Evolutionary conservation across 2,888 invertebrate genomes (phyloP), one percentile per base, ranked within the genome.

Genomic region (Erebia palarica): DNA sequence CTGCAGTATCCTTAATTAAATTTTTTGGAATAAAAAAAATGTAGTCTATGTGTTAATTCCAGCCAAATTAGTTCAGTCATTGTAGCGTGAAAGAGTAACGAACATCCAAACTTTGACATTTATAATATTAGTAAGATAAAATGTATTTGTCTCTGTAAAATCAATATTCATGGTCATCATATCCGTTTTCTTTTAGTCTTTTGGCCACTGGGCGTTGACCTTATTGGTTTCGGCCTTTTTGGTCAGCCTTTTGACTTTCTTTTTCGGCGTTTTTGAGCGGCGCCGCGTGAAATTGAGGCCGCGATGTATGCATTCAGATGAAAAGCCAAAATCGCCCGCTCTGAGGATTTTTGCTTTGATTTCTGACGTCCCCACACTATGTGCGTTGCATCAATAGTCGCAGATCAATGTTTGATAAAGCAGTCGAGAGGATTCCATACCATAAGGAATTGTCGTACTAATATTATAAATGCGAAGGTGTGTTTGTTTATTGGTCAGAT

Each of bases 271-370:
- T 80, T 81, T 78, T 77, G 78, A 76, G 72, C 76, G 78, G 75
- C 75, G 72, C 75, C 75, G 77, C 79, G 80, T 80, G 79, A 79
- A 81, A 80, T 80, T 77, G 77, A 77, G 75, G 78, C 77, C 75
- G 71, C 68, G 74, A 67, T 72, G 73, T 76, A 75, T 76, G 77
- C 75, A 75, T 74, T 73, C 77, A 77, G 75, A 77, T 75, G 74
- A 75, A 76, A 73, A 21, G 63, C 63, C 63, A 21, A 49, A 63
- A 63, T 63, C 74, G 67, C 64, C 68, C 16, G 67, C 53, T 57
- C 47, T 27, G 49, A 18, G 71, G 64, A 68, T 73, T 73, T 74
- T 53, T 64, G 68, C 75, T 75, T 75, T 75, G 76, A 75, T 75
- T 76, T 76, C 72, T 72, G 69, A 67, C 72, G 65, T 71, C 2